phyloP scores from a whole-genome alignment of 2,113 vertebrate species.

The Stictonetta naevosa region DNA sequence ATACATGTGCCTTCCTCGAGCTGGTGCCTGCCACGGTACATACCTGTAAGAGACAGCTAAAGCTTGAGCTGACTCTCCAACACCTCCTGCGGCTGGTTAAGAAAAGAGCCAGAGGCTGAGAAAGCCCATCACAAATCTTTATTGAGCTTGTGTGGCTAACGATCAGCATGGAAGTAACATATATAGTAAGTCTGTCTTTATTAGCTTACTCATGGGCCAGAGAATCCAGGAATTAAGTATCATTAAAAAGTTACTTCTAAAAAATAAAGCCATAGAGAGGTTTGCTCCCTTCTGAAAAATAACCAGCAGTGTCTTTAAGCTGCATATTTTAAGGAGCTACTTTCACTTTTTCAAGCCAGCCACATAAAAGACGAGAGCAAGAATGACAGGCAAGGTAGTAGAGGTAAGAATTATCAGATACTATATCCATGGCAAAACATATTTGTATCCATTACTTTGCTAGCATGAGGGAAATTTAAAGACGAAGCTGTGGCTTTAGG shows the following conservation, averaged over 20 bases:
- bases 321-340: neutral
- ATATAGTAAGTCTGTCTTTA: neutral
- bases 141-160: constrained; percentile 46
- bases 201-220: neutral
- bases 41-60: neutral
- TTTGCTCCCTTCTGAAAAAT: constrained; percentile 73
- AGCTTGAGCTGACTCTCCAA: neutral
- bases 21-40: neutral
- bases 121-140: constrained; percentile 46
- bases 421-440: fast-evolving
- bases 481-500: neutral
- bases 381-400: fast-evolving
- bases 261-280: constrained; percentile 57
- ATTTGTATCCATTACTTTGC: neutral
- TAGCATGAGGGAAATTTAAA: neutral
- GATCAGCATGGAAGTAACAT: constrained; percentile 11
- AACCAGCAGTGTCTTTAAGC: neutral
- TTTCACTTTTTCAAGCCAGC: neutral
- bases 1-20: fast-evolving
- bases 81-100: neutral
- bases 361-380: neutral
- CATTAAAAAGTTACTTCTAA: constrained; percentile 54
- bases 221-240: neutral
- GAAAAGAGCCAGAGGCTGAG: neutral
- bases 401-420: neutral